Base-by-base conservation (phyloP, 1,140 invertebrate genomes). In the Bursaphelenchus mucronatus region DNA sequence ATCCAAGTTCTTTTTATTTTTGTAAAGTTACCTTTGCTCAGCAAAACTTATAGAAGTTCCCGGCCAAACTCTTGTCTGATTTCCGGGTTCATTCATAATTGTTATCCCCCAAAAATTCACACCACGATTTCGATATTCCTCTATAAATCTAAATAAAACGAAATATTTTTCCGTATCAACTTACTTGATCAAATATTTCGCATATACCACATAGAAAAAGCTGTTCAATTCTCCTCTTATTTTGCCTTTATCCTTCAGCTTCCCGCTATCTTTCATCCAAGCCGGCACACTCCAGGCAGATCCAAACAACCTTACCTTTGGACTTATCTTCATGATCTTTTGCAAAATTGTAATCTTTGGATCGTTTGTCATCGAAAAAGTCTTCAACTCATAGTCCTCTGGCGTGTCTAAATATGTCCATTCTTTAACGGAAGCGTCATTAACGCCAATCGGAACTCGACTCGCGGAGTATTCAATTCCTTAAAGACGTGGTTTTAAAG, bases 221-320 rank as follows among this genome's bases (percentile, higher is more conserved):
- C 83, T 84, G 21, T 82, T 82, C 19, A 82, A 74, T 57, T 79
- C 82, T 1, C 82, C 80, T 67, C 86, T 86, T 0, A 94, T 78
- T 40, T 68, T 69, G 2, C 87, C 87, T 17, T 81, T 75, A 8
- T 86, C 86, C 63, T 82, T 82, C 69, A 73, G 66, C n/a, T 80
- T 82, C 21, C 88, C 83, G 71, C 89, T 90, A 0, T 87, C 88
- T 83, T 96, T 96, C 92, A 96, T 95, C 92, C 92, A 96, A 3
- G 83, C 82, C 0, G 93, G 93, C 0, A 92, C 86, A 61, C 87
- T 88, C 92, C 92, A 95, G 0, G 89, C 86, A 11, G 87, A 86
- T 0, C 86, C 87, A 65, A 91, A 82, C 1, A 91, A 81, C 64
- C 84, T 71, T 74, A 87, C 67, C 53, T 82, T 70, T 52, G 82